Conservation (phyloP, 2,888 invertebrate species). For the Leucania comma region DNA sequence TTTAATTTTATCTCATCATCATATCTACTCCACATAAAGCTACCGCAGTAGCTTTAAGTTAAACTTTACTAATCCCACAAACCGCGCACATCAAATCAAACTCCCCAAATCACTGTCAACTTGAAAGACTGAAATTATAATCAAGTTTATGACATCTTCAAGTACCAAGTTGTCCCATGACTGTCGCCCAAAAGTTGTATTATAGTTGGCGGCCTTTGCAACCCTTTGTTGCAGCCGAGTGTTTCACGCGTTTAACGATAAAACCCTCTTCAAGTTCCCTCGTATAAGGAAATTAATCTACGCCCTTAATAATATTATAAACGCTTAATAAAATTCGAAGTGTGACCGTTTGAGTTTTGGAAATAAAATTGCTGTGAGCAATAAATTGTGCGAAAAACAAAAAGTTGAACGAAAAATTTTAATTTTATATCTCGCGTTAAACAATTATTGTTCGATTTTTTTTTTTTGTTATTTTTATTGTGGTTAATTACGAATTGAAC, state of each 20-base stretch:
- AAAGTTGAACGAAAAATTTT: slow-evolving; percentile 9
- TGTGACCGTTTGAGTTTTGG: slow-evolving; percentile 40
- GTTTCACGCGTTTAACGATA: slow-evolving; percentile 52
- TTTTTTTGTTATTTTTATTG: too few species aligned
- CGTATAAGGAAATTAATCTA: slow-evolving; percentile 58
- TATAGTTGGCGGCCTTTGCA: slow-evolving; percentile 49
- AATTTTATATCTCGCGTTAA: neutral
- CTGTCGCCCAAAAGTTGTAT: slow-evolving; percentile 51
- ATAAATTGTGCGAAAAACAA: slow-evolving; percentile 15
- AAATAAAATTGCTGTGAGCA: slow-evolving; percentile 29
- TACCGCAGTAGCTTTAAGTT: neutral
- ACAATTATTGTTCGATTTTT: neutral
- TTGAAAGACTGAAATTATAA: slow-evolving; percentile 46
- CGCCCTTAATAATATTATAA: slow-evolving; percentile 57
- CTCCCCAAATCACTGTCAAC: slow-evolving; percentile 37
- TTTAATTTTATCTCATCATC: neutral
- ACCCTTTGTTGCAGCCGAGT: slow-evolving; percentile 51
- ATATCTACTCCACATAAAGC: neutral
- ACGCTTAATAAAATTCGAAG: slow-evolving; percentile 47
- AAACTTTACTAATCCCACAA: slow-evolving; percentile 1
- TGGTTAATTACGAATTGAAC: too few species aligned
- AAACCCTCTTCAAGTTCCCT: slow-evolving; percentile 59
- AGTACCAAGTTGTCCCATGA: slow-evolving; percentile 54
- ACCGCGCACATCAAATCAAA: slow-evolving; percentile 29
- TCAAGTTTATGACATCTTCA: slow-evolving; percentile 48